phyloP scores from a whole-genome alignment of 1,140 invertebrate species.

The Nylanderia fulva region DNA sequence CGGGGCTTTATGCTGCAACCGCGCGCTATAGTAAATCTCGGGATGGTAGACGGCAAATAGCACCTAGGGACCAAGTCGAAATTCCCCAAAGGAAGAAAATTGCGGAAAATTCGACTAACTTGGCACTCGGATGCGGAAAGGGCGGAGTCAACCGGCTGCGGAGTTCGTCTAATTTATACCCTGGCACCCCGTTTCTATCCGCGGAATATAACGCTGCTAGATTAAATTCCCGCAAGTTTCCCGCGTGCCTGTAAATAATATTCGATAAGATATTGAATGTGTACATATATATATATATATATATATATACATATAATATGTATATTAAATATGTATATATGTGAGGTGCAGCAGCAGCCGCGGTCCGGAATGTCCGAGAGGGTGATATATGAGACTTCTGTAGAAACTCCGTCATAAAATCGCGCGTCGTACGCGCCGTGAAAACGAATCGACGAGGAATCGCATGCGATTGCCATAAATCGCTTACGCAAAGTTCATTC shows the following conservation, averaged over 20 bases:
- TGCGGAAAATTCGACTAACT: conserved; percentile 76
- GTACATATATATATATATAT: background rate
- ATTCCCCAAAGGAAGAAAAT: conserved; percentile 73
- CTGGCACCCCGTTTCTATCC: conserved; percentile 45
- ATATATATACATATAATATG: too few relatives aligned
- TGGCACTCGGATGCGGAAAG: conserved; percentile 75
- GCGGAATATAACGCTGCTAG: conserved; percentile 45
- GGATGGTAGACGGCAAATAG: conserved; percentile 42
- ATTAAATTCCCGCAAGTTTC: conserved; percentile 72
- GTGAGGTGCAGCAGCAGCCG: too few relatives aligned
- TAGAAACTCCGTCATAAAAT: conserved; percentile 64
- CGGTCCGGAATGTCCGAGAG: too few relatives aligned
- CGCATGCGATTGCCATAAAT: conserved; percentile 16
- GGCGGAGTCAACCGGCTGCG: conserved; percentile 72
- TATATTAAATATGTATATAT: too few relatives aligned
- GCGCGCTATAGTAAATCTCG: conserved; percentile 62
- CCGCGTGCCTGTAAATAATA: conserved; percentile 72
- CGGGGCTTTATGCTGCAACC: conserved; percentile 34
- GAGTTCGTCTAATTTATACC: conserved; percentile 77
- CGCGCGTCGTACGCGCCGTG: conserved; percentile 54
- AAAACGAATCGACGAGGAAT: conserved; percentile 55
- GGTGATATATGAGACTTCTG: conserved; percentile 69
- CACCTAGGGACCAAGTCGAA: conserved; percentile 62
- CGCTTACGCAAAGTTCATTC: conserved; percentile 29
- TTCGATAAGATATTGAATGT: conserved; percentile 70